Evolutionary conservation across 2,888 invertebrate species (phyloP), one percentile per base, ranked within the genome.

Genomic region (Pyrgus malvae): DNA sequence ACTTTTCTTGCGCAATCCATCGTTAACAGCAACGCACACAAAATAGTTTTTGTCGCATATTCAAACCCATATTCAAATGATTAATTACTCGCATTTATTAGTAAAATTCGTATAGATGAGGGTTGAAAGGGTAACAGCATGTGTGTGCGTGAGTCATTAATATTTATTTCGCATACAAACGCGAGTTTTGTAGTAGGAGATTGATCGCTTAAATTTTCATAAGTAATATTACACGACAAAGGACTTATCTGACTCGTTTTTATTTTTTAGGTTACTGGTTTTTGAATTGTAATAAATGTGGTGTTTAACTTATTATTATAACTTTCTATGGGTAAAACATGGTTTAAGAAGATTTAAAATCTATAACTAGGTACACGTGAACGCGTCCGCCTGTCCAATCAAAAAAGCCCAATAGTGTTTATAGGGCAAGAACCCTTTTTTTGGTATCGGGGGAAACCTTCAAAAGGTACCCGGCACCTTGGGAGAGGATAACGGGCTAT

Each of bases 21-120:
- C 17, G 33, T 33, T 21, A 45, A 29, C 50, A 33, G 21, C 27
- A n/a, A 37, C 54, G 31, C 31, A 33, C 31, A 33, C 31, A 33
- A 29, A 48, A 54, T 54, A 54, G 54, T 54, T 54, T 54, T 54
- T 54, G 54, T 46, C 54, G 54, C 35, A 29, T 45, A 46, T 54
- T 46, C 40, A 40, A 60, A 56, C 76, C 72, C 78, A 76, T 79
- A 82, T 79, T 75, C 76, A 67, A 75, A 78, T 87, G 89, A 88
- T 89, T 89, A 89, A 89, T 89, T 84, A 81, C 78, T 77, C 76
- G 78, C 86, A 89, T 88, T 87, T 89, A 89, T 89, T 88, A 89
- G 83, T 83, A 75, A 81, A 85, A 83, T 83, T 74, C 69, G 35
- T 55, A 67, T 62, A 68, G 67, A 66, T 70, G 78, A 82, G 83